Percentiles rank a stretch among this genome's conserved stretches.
phyloP scores from a whole-genome alignment of 1,140 invertebrate species.

The Mesaphorura yosii region DNA sequence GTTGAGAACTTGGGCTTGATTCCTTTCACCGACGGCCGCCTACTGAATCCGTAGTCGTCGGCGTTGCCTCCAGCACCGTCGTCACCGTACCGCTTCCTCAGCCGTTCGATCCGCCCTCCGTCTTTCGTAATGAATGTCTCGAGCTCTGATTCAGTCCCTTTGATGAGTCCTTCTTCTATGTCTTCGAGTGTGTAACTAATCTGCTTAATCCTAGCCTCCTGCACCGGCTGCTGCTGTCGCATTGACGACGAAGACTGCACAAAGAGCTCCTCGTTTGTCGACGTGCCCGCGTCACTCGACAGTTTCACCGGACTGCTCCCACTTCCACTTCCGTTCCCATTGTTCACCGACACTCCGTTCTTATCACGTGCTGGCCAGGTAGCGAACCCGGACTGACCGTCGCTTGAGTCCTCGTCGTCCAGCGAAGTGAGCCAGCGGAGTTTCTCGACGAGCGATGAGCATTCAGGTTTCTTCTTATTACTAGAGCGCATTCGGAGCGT shows the following conservation, averaged over 20 bases:
- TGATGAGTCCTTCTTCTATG: slow-evolving; percentile 31
- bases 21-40: slow-evolving; percentile 30
- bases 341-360: slow-evolving; percentile 14
- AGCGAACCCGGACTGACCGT: slow-evolving; percentile 25
- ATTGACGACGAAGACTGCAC: slow-evolving; percentile 19
- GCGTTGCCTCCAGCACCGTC: slow-evolving; percentile 26
- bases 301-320: too few relatives aligned
- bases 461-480: slow-evolving; percentile 28
- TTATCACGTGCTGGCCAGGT: slow-evolving; percentile 31
- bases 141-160: slow-evolving; percentile 25
- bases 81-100: slow-evolving; percentile 20
- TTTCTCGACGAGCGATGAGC: slow-evolving; percentile 30
- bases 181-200: slow-evolving; percentile 29
- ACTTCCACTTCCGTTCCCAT: background rate
- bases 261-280: slow-evolving; percentile 25
- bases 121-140: slow-evolving; percentile 28
- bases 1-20: slow-evolving; percentile 31
- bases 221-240: slow-evolving; percentile 16
- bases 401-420: slow-evolving; percentile 25
- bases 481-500: slow-evolving; percentile 14
- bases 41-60: slow-evolving; percentile 31
- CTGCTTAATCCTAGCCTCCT: slow-evolving; percentile 31
- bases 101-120: slow-evolving; percentile 24
- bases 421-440: slow-evolving; percentile 30
- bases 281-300: slow-evolving; percentile 29